Base-by-base conservation (phyloP, 2,113 vertebrate species). In the Poecilia latipinna region DNA sequence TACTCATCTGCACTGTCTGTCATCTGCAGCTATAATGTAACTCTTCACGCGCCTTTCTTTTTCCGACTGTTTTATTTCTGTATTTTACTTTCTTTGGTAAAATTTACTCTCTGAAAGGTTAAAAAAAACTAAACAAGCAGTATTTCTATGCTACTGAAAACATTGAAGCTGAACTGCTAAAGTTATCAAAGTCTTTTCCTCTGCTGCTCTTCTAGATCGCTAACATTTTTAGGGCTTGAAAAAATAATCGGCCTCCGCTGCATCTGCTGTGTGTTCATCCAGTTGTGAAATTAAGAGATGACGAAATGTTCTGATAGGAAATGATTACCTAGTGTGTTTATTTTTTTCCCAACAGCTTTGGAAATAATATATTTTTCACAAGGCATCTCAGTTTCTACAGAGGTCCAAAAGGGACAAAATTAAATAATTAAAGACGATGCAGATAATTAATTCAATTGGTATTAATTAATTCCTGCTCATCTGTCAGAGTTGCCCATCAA, bases 11-110 rank as follows among this genome's bases (percentile, higher is more conserved):
- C 28, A 17, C 12, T 31, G 51, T 65, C 42, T 64, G 70, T 71
- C 37, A 8, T 72, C 32, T 70, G 61, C 61, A 31, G 65, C 22
- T 35, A 39, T 51, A 37, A 70, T 65, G 64, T 26, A 32, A 32
- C 32, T 19, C 0, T 29, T 70, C 39, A 44, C 26, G 65, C 28
- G 65, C 7, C 3, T 39, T 28, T 26, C 22, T 65, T 19, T 35
- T 35, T 33, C 4, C 0, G 1, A 35, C 32, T 35, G 63, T 24
- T 22, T 54, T 24, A 33, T 22, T 32, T 73, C 19, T 33, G 19
- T 2, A 39, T n/a, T 73, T n/a, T 17, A 10, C 12, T 24, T 51
- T 65, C 17, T 54, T 54, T 24, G 22, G 7, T 54, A 3, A 48
- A 5, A 19, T 19, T 48, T 48, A 48, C 26, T 44, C 22, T 10